Conservation (phyloP, 1,140 invertebrate species). For the Drosophila melanica region DNA sequence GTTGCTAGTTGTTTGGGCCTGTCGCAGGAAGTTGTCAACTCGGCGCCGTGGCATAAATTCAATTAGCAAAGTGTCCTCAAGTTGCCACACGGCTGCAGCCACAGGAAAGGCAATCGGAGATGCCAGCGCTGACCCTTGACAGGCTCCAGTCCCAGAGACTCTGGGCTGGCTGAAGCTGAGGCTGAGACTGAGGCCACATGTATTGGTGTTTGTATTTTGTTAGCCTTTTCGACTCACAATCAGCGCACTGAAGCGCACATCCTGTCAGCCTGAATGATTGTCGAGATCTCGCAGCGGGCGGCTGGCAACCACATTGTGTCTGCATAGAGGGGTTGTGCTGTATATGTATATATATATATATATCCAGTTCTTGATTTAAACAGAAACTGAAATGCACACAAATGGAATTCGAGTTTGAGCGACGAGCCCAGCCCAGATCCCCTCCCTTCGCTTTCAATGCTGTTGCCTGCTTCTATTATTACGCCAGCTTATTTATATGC, state of each 20-base stretch:
- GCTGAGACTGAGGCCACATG: constrained; percentile 13
- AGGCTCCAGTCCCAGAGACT: not conserved
- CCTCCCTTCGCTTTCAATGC: not conserved
- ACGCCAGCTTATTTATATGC: constrained; percentile 62
- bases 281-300: constrained; percentile 37
- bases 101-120: constrained; percentile 48
- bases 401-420: constrained; percentile 75
- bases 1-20: constrained; percentile 54
- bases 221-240: constrained; percentile 72
- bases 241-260: constrained; percentile 78
- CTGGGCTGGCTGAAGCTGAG: not conserved
- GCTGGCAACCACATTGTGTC: constrained; percentile 22
- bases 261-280: constrained; percentile 79
- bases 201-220: constrained; percentile 63
- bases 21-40: constrained; percentile 71
- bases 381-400: constrained; percentile 80
- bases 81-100: constrained; percentile 28
- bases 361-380: constrained; percentile 72
- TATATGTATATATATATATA: constrained; percentile 26
- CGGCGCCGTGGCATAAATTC: constrained; percentile 70
- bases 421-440: not conserved
- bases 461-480: constrained; percentile 63
- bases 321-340: not conserved
- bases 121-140: constrained; percentile 34
- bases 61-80: constrained; percentile 76